phyloP scores from a whole-genome alignment of 2,888 invertebrate species.

The Sylvicola fuscatus region DNA sequence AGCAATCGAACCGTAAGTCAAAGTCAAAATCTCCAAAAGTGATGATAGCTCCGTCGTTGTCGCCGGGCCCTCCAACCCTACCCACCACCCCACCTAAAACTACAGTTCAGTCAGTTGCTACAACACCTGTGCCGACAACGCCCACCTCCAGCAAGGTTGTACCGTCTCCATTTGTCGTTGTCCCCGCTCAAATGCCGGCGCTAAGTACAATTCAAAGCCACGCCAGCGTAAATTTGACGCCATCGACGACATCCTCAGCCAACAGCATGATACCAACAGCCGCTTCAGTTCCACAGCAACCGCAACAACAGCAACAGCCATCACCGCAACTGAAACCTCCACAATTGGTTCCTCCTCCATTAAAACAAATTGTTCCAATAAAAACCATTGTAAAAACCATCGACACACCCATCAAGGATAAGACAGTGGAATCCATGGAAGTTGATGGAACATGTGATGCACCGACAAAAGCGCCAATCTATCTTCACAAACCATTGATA shows the following conservation, averaged over 20 bases:
- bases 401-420: not conserved
- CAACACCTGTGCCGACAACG: conserved; percentile 6
- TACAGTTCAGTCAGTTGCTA: not conserved
- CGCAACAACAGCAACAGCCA: conserved; percentile 3
- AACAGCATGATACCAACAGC: too few species aligned
- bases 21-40: conserved; percentile 9
- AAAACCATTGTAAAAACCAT: not conserved
- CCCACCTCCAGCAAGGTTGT: conserved; percentile 15
- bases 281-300: not conserved
- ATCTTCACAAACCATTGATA: conserved; percentile 5
- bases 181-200: conserved; percentile 3
- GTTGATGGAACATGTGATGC: conserved; percentile 7
- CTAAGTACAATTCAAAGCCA: too few species aligned
- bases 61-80: not conserved
- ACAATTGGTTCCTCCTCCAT: conserved; percentile 4
- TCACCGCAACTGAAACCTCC: conserved; percentile 2
- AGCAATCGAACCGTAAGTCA: conserved; percentile 15
- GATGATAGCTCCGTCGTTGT: conserved; percentile 1
- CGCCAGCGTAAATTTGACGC: too few species aligned
- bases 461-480: conserved; percentile 6
- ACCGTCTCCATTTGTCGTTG: conserved; percentile 15
- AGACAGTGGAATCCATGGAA: conserved; percentile 6
- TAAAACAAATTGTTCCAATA: not conserved
- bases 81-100: not conserved
- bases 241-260: too few species aligned